Evolutionary conservation across 2,113 vertebrate genomes (phyloP).

Genomic region (Piaya cayana): DNA sequence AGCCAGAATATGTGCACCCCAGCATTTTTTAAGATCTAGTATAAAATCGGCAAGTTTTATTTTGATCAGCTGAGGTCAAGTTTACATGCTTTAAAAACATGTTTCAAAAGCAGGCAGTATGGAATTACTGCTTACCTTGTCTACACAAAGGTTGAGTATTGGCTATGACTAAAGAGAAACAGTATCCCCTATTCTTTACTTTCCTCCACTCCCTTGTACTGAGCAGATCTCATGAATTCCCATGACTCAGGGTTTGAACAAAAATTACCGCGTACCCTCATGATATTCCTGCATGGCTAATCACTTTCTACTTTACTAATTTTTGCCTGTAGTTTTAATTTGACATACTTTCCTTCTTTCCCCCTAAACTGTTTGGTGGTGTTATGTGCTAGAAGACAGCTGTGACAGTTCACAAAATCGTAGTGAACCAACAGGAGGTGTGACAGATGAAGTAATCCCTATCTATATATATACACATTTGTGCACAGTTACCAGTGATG

Average conservation of each 20-base stretch:
- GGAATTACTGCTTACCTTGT: neutral
- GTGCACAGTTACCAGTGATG: neutral
- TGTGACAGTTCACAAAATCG: neutral
- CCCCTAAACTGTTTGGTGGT: neutral
- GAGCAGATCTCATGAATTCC: neutral
- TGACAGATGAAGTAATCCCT: neutral
- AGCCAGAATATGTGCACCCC: neutral
- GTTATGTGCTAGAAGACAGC: neutral
- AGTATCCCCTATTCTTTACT: neutral
- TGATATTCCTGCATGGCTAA: neutral
- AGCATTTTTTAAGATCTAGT: neutral
- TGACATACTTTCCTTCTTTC: neutral
- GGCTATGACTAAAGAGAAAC: neutral
- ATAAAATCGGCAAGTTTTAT: neutral
- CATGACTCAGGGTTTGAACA: neutral
- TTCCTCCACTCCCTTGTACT: neutral
- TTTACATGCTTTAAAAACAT: neutral
- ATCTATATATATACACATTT: neutral
- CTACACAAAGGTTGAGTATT: neutral
- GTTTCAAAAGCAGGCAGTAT: neutral
- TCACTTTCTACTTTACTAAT: neutral
- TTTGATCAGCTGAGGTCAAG: neutral
- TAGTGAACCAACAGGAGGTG: neutral
- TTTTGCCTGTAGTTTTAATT: neutral
- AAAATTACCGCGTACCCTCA: rapidly evolving